Conservation (phyloP, 1,140 invertebrate genomes). For the Drosophila nigrodunni region DNA sequence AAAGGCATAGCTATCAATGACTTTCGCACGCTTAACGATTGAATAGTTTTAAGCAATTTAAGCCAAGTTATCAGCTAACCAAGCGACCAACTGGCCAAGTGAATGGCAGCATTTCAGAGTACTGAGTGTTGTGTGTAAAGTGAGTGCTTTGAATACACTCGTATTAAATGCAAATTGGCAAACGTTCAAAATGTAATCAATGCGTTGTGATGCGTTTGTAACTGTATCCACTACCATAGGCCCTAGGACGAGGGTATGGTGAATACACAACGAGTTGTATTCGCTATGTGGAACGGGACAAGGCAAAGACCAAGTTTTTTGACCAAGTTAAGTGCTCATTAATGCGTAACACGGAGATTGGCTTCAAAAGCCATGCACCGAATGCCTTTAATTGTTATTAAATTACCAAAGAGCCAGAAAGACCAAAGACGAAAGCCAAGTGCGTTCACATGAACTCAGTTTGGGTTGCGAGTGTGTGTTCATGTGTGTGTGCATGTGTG, state of each 20-base stretch:
- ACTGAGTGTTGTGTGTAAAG: conserved; percentile 11
- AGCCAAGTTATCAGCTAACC: conserved; percentile 37
- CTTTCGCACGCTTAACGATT: conserved; percentile 77
- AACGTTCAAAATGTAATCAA: conserved; percentile 83
- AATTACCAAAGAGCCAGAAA: conserved; percentile 65
- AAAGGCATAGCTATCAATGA: conserved; percentile 13
- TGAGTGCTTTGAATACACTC: conserved; percentile 39
- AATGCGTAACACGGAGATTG: conserved; percentile 84
- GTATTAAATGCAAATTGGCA: conserved; percentile 75
- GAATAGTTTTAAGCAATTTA: conserved; percentile 74
- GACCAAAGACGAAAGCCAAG: conserved; percentile 48
- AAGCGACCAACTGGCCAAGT: conserved; percentile 40
- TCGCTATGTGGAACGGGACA: conserved; percentile 65
- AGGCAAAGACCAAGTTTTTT: conserved; percentile 52
- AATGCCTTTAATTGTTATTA: conserved; percentile 83
- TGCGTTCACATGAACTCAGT: conserved; percentile 52
- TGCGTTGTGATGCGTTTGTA: conserved; percentile 72
- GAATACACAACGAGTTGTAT: not conserved
- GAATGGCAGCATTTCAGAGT: conserved; percentile 29
- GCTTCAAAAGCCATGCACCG: conserved; percentile 79
- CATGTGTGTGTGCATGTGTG: conserved; percentile 4
- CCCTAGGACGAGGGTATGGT: not conserved
- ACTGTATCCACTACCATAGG: conserved; percentile 36
- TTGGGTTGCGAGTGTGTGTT: conserved; percentile 15
- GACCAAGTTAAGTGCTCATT: conserved; percentile 84